These are phyloP conservation scores for Papilio aristodemus DNA, from an alignment of 1,140 invertebrate genomes.

Conservation along the genomic window DNA sequence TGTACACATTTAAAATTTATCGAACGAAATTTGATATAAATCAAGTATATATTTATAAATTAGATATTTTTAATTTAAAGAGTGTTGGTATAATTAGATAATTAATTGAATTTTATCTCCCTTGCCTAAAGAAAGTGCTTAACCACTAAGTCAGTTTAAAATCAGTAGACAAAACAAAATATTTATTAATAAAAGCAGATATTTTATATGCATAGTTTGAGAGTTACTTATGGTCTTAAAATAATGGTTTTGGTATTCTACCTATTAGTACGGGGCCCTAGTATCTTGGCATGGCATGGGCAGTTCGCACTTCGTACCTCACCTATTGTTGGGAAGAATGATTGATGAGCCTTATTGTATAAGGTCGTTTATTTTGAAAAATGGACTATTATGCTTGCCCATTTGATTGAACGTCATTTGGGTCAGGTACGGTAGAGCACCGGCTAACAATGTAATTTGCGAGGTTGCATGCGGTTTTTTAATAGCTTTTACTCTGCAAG, in stretches of 20 bases:
- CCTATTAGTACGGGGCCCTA: background rate
- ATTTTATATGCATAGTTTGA: background rate
- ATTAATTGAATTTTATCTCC: no score
- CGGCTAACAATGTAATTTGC: conserved; percentile 31
- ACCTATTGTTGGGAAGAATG: conserved; percentile 57
- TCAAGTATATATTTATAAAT: background rate
- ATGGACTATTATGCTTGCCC: conserved; percentile 55
- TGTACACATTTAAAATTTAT: conserved; percentile 1
- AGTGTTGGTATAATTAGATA: no score
- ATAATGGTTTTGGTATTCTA: background rate
- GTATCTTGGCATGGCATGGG: conserved; percentile 35
- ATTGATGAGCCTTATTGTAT: conserved; percentile 67
- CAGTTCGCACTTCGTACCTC: conserved; percentile 49
- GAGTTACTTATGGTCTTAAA: background rate
- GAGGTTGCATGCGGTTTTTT: conserved; percentile 2
- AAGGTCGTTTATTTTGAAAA: conserved; percentile 65
- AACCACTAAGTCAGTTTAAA: no score
- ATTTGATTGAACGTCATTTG: conserved; percentile 60
- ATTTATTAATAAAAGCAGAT: no score
- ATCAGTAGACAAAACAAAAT: no score
- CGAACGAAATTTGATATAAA: background rate
- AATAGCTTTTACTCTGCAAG: conserved; percentile 15
- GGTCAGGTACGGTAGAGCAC: conserved; percentile 40
- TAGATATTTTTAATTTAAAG: background rate
- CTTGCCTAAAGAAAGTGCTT: no score